A percentile compares a stretch with the other conserved stretches of the same genome.
These are phyloP conservation scores for Salvelinus fontinalis DNA, from an alignment of 2,113 vertebrate genomes.

Conservation along the genomic window DNA sequence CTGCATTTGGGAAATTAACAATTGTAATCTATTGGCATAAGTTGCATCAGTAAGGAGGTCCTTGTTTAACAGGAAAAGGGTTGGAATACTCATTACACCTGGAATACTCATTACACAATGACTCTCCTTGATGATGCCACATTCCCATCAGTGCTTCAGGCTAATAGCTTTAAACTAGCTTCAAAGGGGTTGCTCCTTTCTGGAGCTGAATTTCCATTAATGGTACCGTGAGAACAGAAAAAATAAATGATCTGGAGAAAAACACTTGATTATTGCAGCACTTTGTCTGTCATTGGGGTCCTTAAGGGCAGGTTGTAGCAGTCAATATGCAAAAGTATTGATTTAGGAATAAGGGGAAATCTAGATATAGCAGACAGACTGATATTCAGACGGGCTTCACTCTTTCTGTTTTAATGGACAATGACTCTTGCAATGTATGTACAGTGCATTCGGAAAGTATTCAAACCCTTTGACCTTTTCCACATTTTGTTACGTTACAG, in stretches of 20 bases:
- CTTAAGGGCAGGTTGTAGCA: background rate
- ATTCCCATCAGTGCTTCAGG: background rate
- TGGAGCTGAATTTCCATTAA: background rate
- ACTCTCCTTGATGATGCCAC: background rate
- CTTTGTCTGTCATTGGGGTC: background rate
- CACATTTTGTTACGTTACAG: too few species aligned
- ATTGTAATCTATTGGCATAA: too few species aligned
- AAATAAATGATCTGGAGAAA: background rate
- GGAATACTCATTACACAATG: background rate
- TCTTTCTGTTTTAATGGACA: background rate
- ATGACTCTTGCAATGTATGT: background rate
- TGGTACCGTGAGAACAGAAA: background rate
- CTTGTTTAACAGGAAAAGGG: too few species aligned
- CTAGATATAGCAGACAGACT: background rate
- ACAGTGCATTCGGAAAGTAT: too few species aligned
- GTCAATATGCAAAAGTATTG: background rate
- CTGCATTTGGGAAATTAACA: too few species aligned
- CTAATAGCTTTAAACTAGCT: background rate
- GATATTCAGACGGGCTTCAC: background rate
- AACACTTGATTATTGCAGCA: constrained; percentile 1
- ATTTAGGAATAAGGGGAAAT: background rate
- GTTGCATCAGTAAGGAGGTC: too few species aligned
- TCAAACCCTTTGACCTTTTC: too few species aligned
- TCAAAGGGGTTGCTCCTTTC: background rate
- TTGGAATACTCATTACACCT: too few species aligned